phyloP scores from a whole-genome alignment of 2,113 vertebrate genomes.

The Sarotherodon lohbergeri region DNA sequence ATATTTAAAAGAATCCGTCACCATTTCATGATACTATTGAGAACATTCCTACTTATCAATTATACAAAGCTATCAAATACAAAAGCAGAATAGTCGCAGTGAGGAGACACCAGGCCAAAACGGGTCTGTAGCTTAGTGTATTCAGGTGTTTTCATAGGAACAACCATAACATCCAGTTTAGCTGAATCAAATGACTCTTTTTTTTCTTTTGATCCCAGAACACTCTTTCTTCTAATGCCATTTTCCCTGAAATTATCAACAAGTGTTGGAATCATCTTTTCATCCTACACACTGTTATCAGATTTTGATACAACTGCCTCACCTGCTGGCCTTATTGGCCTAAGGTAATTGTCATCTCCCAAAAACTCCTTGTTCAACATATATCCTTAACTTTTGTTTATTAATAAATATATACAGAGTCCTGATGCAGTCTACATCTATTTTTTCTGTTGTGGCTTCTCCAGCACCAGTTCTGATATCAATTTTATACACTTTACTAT shows the following conservation, averaged over 20 bases:
- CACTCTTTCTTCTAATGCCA: not conserved
- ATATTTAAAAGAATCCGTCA: not conserved
- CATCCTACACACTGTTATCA: not conserved
- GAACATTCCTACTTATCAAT: not conserved
- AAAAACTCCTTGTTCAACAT: not conserved
- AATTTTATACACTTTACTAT: not conserved
- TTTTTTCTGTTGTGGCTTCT: not conserved
- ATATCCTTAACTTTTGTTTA: not conserved
- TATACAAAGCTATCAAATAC: not conserved
- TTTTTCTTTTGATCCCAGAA: not conserved
- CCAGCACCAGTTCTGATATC: not conserved
- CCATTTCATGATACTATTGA: not conserved
- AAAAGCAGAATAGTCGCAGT: not conserved
- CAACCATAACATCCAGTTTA: not conserved
- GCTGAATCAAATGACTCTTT: not conserved
- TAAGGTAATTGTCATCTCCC: not conserved
- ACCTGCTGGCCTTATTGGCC: not conserved
- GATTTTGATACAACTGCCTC: not conserved
- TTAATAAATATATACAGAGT: not conserved
- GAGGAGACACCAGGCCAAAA: not conserved
- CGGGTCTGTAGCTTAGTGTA: not conserved
- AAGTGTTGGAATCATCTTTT: not conserved
- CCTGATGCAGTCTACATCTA: not conserved
- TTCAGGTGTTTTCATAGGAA: not conserved
- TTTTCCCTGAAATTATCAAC: not conserved